Evolutionary conservation across 2,888 invertebrate species (phyloP).

Genomic region (Nysson spinosus): DNA sequence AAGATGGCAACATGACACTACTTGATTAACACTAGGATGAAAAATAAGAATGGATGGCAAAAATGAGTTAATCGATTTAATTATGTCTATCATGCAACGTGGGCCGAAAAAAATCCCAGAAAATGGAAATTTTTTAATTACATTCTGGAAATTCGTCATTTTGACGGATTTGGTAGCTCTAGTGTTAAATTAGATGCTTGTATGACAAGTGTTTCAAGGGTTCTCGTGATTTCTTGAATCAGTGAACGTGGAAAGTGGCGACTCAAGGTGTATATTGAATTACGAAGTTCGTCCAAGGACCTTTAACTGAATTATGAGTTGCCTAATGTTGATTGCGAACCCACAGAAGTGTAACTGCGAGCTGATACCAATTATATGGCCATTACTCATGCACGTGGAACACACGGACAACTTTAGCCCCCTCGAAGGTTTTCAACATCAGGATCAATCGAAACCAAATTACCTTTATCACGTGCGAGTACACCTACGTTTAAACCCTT

Average conservation of each 20-base stretch:
- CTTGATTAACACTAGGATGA: no score
- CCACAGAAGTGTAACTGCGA: constrained; percentile 33
- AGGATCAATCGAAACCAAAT: constrained; percentile 7
- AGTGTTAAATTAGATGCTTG: not conserved
- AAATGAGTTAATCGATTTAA: no score
- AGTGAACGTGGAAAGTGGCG: not conserved
- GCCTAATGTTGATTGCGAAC: constrained; percentile 49
- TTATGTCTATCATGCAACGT: no score
- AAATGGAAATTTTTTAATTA: not conserved
- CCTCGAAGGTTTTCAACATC: constrained; percentile 29
- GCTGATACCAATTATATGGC: constrained; percentile 47
- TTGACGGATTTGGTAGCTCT: no score
- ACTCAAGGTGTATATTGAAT: constrained; percentile 14
- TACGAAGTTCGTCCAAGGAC: constrained; percentile 35
- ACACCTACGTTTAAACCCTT: no score
- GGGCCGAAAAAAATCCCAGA: not conserved
- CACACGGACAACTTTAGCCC: constrained; percentile 12
- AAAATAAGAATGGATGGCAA: no score
- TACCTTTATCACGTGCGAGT: no score
- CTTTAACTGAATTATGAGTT: constrained; percentile 46
- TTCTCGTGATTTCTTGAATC: not conserved
- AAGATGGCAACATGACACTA: no score
- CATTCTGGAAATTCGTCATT: not conserved
- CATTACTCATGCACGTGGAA: constrained; percentile 34
- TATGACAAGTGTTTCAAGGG: no score